These are phyloP conservation scores for Chloebia gouldiae DNA, from an alignment of 2,113 vertebrate genomes.

Conservation along the genomic window DNA sequence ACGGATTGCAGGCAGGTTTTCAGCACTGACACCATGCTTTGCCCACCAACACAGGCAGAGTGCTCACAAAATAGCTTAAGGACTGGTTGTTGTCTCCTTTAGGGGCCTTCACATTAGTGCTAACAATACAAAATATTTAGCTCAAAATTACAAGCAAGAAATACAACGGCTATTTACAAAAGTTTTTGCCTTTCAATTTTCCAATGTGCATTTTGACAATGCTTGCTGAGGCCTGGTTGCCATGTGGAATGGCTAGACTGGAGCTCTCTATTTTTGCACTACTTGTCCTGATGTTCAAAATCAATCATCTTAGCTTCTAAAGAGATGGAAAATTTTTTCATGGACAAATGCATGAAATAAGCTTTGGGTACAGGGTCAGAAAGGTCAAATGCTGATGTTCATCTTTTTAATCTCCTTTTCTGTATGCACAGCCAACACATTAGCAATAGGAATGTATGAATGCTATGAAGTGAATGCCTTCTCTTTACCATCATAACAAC, in stretches of 20 bases:
- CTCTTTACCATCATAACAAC: not conserved
- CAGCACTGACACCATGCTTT: accelerated
- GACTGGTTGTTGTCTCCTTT: not conserved
- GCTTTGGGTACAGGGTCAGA: not conserved
- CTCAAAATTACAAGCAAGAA: not conserved
- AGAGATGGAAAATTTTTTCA: not conserved
- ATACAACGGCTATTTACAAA: not conserved
- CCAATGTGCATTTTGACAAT: not conserved
- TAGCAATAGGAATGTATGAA: not conserved
- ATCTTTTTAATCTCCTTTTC: not conserved
- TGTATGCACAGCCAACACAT: not conserved
- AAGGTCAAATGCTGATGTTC: not conserved
- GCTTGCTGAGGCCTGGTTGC: not conserved
- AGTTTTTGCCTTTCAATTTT: not conserved
- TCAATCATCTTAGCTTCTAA: not conserved
- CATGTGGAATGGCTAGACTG: not conserved
- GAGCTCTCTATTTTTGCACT: not conserved
- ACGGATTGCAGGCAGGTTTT: not conserved
- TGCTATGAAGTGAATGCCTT: not conserved
- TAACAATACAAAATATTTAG: not conserved
- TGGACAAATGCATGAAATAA: not conserved
- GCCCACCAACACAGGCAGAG: no score
- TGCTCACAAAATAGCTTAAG: not conserved
- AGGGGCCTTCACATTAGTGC: not conserved
- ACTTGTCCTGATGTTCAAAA: not conserved